Percentiles rank a stretch among this genome's conserved stretches.
These are phyloP conservation scores for Leptogaster cylindrica DNA, from an alignment of 2,888 invertebrate species.

Conservation along the genomic window DNA sequence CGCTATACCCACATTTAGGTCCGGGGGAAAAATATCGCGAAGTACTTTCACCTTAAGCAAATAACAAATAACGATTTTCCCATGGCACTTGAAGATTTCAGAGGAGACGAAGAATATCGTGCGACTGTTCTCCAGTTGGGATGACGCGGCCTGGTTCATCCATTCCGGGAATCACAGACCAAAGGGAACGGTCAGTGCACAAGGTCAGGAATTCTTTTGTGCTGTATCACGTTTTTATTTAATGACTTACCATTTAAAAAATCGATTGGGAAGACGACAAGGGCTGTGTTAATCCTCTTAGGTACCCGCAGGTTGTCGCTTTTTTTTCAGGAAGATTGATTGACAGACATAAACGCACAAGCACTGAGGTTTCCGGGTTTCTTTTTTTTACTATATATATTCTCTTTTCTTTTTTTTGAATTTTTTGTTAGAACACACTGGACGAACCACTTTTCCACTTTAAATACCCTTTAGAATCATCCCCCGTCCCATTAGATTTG, in stretches of 20 bases:
- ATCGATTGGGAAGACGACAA: not conserved
- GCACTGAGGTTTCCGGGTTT: conserved; percentile 1
- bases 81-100: conserved; percentile 13
- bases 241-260: conserved; percentile 32
- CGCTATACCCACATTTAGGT: conserved; percentile 12
- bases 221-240: not conserved
- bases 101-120: not conserved
- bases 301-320: not conserved
- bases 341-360: conserved; percentile 7
- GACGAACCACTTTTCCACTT: conserved; percentile 35
- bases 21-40: conserved; percentile 7
- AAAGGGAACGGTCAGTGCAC: not conserved
- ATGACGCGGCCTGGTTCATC: not conserved
- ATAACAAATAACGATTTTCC: conserved; percentile 25
- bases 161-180: not conserved
- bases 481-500: conserved; percentile 7
- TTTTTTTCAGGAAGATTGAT: conserved; percentile 18
- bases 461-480: conserved; percentile 18
- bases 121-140: not conserved
- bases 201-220: conserved; percentile 12
- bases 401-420: too few species aligned
- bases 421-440: conserved; percentile 12
- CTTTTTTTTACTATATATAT: too few species aligned
- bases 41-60: conserved; percentile 21
- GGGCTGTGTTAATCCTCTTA: conserved; percentile 35